phyloP scores from a whole-genome alignment of 2,797 vertebrate genomes.

The Falco rusticolus region DNA sequence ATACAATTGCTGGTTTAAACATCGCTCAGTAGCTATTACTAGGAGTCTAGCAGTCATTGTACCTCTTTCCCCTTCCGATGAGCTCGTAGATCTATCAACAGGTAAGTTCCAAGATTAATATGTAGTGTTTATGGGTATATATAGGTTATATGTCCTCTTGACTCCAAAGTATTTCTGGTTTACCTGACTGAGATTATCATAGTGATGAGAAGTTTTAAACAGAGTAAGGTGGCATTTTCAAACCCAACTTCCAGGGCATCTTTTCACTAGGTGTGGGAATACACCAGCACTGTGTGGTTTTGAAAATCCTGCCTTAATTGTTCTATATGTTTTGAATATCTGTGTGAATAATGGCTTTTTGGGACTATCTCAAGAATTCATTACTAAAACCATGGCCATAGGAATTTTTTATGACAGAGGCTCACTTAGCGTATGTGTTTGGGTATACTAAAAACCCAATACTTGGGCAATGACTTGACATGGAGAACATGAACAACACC shows the following conservation, averaged over 20 bases:
- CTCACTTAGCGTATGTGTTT: background rate
- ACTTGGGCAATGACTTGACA: background rate
- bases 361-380: background rate
- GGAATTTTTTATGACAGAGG: background rate
- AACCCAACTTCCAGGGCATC: background rate
- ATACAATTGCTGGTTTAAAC: slow-evolving; percentile 39
- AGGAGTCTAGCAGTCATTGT: slow-evolving; percentile 4
- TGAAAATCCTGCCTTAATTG: background rate
- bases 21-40: slow-evolving; percentile 10
- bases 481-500: background rate
- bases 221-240: background rate
- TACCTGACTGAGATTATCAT: background rate
- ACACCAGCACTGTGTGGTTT: background rate
- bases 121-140: background rate
- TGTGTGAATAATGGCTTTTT: background rate
- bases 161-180: background rate
- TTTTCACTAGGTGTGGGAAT: background rate
- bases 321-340: background rate
- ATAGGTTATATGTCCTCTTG: background rate
- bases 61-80: background rate
- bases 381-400: background rate
- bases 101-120: background rate
- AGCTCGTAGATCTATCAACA: background rate
- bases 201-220: background rate
- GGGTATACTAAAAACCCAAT: background rate